Evolutionary conservation across 2,888 invertebrate species (phyloP).

Genomic region (Plebejus melissa): DNA sequence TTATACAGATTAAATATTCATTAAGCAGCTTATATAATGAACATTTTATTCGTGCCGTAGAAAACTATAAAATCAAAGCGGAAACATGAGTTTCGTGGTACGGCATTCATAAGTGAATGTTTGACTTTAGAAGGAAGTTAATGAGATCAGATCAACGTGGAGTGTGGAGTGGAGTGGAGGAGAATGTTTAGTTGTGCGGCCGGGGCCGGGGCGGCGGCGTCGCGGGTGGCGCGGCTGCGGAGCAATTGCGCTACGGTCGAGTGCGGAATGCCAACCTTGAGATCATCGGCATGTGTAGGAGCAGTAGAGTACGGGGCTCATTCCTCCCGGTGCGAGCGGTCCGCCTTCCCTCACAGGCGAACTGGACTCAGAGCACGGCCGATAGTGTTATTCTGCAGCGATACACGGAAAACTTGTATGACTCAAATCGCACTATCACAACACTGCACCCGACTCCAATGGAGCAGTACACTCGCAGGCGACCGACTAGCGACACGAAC

Average conservation of each 20-base stretch:
- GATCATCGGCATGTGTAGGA: slow-evolving; percentile 77
- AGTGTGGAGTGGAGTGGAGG: slow-evolving; percentile 47
- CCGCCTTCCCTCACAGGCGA: slow-evolving; percentile 75
- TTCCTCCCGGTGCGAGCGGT: slow-evolving; percentile 73
- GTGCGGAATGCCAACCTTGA: slow-evolving; percentile 66
- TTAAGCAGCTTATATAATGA: background rate
- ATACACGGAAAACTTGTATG: slow-evolving; percentile 72
- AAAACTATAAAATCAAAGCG: slow-evolving; percentile 33
- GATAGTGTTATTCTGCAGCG: slow-evolving; percentile 69
- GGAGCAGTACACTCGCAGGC: slow-evolving; percentile 63
- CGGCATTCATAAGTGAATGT: slow-evolving; percentile 48
- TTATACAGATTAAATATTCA: slow-evolving; percentile 17
- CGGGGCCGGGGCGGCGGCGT: slow-evolving; percentile 31
- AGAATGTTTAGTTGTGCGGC: slow-evolving; percentile 51
- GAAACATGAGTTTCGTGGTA: slow-evolving; percentile 32
- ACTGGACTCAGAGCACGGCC: slow-evolving; percentile 64
- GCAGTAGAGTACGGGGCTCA: slow-evolving; percentile 74
- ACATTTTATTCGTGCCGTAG: background rate
- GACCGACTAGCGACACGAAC: slow-evolving; percentile 63
- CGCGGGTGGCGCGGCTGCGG: slow-evolving; percentile 54
- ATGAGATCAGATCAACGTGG: slow-evolving; percentile 63
- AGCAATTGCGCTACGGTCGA: slow-evolving; percentile 57
- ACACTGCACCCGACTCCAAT: slow-evolving; percentile 71
- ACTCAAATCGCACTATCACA: slow-evolving; percentile 77
- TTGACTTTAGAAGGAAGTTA: slow-evolving; percentile 43